These are phyloP conservation scores for Pyrrhia umbra DNA, from an alignment of 2,888 invertebrate genomes.

Conservation along the genomic window DNA sequence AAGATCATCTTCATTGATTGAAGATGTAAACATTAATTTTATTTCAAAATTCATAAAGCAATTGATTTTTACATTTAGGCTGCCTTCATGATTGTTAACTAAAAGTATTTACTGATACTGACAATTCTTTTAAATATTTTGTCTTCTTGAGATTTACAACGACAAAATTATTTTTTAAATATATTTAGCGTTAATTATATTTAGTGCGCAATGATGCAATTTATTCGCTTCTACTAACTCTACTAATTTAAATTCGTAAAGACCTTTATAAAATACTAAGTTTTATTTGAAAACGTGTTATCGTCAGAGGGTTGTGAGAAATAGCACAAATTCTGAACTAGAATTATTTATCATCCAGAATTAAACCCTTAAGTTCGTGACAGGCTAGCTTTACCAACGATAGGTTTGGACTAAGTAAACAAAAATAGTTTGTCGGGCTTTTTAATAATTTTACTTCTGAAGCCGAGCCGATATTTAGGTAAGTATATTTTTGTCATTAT, in stretches of 20 bases:
- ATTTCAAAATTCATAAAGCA: too few species aligned
- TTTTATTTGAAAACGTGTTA: conserved; percentile 2
- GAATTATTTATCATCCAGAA: conserved; percentile 44
- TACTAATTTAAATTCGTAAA: conserved; percentile 5
- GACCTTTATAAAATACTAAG: not conserved
- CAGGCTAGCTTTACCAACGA: conserved; percentile 2
- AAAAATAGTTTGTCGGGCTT: not conserved
- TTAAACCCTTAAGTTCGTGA: conserved; percentile 32
- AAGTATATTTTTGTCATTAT: not conserved
- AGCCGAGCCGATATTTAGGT: not conserved
- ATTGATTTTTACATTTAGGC: too few species aligned
- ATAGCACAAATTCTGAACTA: conserved; percentile 21
- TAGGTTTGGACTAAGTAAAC: not conserved
- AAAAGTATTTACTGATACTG: too few species aligned
- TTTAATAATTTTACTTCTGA: not conserved
- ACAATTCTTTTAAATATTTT: too few species aligned
- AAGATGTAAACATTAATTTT: too few species aligned
- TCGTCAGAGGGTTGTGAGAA: conserved; percentile 16
- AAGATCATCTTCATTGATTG: too few species aligned
- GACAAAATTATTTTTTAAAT: too few species aligned
- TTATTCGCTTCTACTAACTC: too few species aligned
- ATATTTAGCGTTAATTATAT: too few species aligned
- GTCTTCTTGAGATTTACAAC: too few species aligned
- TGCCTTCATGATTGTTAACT: too few species aligned
- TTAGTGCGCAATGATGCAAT: too few species aligned